Evolutionary conservation across 1,140 invertebrate species (phyloP), one percentile per base, ranked within the genome.

Genomic region (Coptotermes formosanus): DNA sequence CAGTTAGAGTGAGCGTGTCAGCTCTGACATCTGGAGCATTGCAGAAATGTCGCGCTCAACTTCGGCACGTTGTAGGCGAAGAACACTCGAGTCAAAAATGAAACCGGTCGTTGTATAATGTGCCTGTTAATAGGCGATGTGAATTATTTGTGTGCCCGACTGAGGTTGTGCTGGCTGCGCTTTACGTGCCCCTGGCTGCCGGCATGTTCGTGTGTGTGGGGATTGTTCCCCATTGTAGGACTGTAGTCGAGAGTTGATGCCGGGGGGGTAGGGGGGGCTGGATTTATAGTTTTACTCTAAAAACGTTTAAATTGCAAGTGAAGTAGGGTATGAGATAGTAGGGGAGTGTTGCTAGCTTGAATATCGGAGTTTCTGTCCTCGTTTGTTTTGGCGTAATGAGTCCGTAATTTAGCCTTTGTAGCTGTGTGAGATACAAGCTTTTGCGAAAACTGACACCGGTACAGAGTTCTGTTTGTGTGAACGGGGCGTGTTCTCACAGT

Each of bases 321-420:
- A 75, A n/a, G 64, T 6, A 7, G n/a, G 25, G 59, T 19, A 16
- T 21, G 52, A 55, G 52, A 21, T 21, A 16, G 52, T 19, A 21
- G 14, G 52, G 52, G 14, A 16, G 52, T 55, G 52, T 55, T 55
- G 19, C 52, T 55, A 4, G 52, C 52, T 1, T 25, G 64, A 75
- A 75, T 75, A 75, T 75, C 64, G 64, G 25, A 75, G 64, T n/a
- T 30, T n/a, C 43, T 83, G 32, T 25, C 32, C 82, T 83, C 82
- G 82, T 83, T 43, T 83, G 32, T 83, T 83, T 83, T 52, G 43
- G 43, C 82, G 82, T 83, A 83, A 83, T 43, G 82, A 83, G 82
- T 52, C 48, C 82, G n/a, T 83, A 83, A 83, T 83, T 83, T 83
- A 83, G 82, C 43, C 21, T 32, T 12, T 32, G 43, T 25, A 83